phyloP scores from a whole-genome alignment of 2,113 vertebrate genomes.

The Lonchura striata region DNA sequence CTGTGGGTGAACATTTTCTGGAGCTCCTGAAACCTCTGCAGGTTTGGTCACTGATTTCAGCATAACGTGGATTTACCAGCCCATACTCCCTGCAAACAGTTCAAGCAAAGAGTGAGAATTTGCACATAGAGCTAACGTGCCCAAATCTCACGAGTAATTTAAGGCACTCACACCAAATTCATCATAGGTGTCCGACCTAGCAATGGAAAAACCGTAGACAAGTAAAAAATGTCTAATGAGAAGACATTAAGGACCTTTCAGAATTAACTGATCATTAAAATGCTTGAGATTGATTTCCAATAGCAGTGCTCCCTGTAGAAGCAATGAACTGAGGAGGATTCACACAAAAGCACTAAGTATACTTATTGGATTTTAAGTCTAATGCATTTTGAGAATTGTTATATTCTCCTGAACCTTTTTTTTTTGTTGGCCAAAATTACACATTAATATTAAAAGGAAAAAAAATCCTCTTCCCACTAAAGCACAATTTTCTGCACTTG shows the following conservation, averaged over 20 bases:
- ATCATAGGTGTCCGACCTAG: not conserved
- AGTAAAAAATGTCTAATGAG: not conserved
- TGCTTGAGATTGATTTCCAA: not conserved
- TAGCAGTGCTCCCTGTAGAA: not conserved
- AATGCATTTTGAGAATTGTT: not conserved
- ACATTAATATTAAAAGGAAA: not conserved
- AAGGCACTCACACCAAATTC: not conserved
- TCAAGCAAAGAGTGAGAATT: not conserved
- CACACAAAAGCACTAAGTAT: not conserved
- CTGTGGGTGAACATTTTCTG: not conserved
- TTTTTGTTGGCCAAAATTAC: not conserved
- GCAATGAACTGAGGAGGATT: not conserved
- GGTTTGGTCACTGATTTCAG: not conserved
- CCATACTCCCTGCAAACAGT: not conserved
- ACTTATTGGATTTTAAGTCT: not conserved
- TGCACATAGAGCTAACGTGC: fast-evolving
- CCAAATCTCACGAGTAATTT: not conserved
- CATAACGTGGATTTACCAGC: not conserved
- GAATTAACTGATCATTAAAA: not conserved
- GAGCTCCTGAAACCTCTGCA: not conserved
- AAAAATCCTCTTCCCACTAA: not conserved
- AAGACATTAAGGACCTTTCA: not conserved
- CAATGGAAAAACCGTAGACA: not conserved
- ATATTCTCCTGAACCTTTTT: not conserved
- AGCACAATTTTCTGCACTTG: conserved; percentile 14